Evolutionary conservation across 2,888 invertebrate genomes (phyloP).

Genomic region (Geophilus truncorum): DNA sequence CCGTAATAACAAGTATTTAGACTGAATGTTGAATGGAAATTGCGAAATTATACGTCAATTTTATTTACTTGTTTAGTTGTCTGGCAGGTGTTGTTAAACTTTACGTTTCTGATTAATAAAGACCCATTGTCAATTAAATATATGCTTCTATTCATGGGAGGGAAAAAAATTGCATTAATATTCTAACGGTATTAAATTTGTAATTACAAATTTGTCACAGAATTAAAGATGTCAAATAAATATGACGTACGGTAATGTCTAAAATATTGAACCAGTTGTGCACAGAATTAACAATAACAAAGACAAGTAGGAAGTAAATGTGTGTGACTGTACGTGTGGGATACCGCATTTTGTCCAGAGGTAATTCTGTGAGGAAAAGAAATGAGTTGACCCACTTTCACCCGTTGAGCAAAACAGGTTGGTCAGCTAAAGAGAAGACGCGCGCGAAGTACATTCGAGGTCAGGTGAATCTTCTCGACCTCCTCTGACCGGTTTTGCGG

Average conservation of each 20-base stretch:
- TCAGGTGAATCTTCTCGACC: conserved; percentile 2
- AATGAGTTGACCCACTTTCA: conserved; percentile 10
- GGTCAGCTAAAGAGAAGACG: background rate
- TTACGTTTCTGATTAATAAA: too few species aligned
- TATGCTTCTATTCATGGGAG: too few species aligned
- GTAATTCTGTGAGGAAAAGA: background rate
- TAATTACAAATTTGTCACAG: too few species aligned
- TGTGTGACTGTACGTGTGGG: background rate
- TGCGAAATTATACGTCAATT: background rate
- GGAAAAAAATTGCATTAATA: too few species aligned
- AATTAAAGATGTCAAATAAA: background rate
- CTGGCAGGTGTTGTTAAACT: too few species aligned
- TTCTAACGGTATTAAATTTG: too few species aligned
- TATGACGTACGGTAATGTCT: too few species aligned
- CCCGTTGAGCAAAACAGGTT: conserved; percentile 8
- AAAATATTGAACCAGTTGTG: too few species aligned
- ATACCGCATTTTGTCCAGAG: background rate
- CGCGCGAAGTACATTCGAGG: background rate
- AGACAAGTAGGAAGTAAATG: background rate
- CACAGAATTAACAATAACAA: too few species aligned
- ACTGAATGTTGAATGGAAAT: background rate
- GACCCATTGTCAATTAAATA: too few species aligned
- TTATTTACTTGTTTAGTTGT: background rate
- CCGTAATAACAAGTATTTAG: background rate
- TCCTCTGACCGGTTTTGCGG: conserved; percentile 10